Percentiles rank a stretch among this genome's conserved stretches.
Conservation (phyloP, 2,888 invertebrate genomes). For the Patella depressa region DNA sequence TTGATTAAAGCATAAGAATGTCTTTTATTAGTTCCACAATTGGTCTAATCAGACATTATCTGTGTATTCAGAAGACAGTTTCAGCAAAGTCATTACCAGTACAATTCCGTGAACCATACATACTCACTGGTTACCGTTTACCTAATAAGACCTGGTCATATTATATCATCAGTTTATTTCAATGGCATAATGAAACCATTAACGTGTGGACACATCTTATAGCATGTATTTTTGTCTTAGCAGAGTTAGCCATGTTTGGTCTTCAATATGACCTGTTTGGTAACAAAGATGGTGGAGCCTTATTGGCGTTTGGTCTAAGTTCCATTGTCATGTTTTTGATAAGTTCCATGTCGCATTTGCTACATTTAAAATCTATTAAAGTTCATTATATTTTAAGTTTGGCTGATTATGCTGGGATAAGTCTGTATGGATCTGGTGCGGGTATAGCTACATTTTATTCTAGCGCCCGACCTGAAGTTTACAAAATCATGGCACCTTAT, state of each 20-base stretch:
- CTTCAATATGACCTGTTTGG: slow-evolving; percentile 8
- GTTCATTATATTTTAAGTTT: slow-evolving; percentile 46
- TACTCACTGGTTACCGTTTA: slow-evolving; percentile 28
- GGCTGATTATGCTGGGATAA: slow-evolving; percentile 50
- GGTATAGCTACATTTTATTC: slow-evolving; percentile 39
- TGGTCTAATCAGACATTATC: slow-evolving; percentile 8
- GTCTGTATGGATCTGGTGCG: slow-evolving; percentile 40
- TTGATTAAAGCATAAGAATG: not conserved
- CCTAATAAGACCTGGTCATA: slow-evolving; percentile 34
- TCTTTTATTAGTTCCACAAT: not conserved
- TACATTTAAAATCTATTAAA: slow-evolving; percentile 45
- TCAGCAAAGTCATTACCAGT: not conserved
- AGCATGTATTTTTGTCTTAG: slow-evolving; percentile 34
- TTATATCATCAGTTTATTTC: slow-evolving; percentile 45
- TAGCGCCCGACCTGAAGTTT: slow-evolving; percentile 31
- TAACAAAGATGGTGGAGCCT: slow-evolving; percentile 22
- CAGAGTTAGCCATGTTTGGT: slow-evolving; percentile 17
- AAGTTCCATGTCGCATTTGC: slow-evolving; percentile 45
- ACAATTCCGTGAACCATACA: slow-evolving; percentile 22
- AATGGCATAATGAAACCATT: slow-evolving; percentile 50
- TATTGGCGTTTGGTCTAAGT: slow-evolving; percentile 39
- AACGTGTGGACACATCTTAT: slow-evolving; percentile 53
- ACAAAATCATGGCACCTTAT: slow-evolving; percentile 6
- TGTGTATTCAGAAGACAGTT: slow-evolving; percentile 6
- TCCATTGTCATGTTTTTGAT: slow-evolving; percentile 31